Evolutionary conservation across 2,113 vertebrate species (phyloP).

Genomic region (Apeltes quadracus): DNA sequence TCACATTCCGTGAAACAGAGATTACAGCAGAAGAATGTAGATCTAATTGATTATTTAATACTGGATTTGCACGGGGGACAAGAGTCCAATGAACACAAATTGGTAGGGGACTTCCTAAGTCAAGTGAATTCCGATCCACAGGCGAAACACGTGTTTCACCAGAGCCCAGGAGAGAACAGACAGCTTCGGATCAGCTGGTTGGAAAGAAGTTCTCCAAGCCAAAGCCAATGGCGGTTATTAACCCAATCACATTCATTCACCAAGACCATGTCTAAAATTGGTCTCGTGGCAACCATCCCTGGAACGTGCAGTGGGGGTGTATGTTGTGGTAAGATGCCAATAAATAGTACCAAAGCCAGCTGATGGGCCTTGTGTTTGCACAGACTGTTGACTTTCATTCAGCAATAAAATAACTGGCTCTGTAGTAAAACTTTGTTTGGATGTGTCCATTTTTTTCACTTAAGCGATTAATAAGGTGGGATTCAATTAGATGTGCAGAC

Average conservation of each 20-base stretch:
- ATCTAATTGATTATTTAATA: neutral
- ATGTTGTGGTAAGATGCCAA: neutral
- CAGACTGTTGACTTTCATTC: conserved; percentile 12
- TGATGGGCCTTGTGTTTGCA: neutral
- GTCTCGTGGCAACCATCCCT: neutral
- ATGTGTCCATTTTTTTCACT: conserved; percentile 52
- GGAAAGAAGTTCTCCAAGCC: neutral
- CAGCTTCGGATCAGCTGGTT: neutral
- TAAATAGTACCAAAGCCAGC: neutral
- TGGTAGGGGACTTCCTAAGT: neutral
- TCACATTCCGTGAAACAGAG: conserved; percentile 1
- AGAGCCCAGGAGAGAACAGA: neutral
- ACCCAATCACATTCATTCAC: neutral
- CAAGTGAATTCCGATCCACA: neutral
- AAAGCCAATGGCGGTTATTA: neutral
- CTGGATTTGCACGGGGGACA: neutral
- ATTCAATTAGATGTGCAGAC: conserved; percentile 36
- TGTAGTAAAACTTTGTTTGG: conserved; percentile 3
- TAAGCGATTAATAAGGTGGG: conserved; percentile 48
- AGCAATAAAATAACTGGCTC: neutral
- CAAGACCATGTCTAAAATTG: too few species aligned
- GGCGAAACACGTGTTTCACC: neutral
- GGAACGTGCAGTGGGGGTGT: neutral
- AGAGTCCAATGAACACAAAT: neutral
- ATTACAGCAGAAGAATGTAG: conserved; percentile 3